Evolutionary conservation across 2,113 vertebrate species (phyloP).

Genomic region (Polypterus bichir): DNA sequence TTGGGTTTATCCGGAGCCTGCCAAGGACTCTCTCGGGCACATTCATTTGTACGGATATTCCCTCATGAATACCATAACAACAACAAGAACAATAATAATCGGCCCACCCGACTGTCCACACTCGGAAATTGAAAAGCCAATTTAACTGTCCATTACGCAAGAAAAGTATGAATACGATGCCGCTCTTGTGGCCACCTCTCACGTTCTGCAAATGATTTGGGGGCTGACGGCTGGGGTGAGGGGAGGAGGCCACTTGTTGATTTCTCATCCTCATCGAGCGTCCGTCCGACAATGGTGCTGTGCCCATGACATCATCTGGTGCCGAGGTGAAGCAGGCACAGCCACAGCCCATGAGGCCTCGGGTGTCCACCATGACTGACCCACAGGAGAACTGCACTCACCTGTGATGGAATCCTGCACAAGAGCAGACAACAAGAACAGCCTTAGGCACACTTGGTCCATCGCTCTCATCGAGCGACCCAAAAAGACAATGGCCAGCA

Average conservation of each 20-base stretch:
- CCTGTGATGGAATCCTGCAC: no score
- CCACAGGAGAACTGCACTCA: no score
- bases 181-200: slow-evolving; percentile 30
- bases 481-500: no score
- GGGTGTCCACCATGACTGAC: no score
- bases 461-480: no score
- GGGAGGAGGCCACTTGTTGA: slow-evolving; percentile 69
- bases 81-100: slow-evolving; percentile 30
- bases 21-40: slow-evolving; percentile 40
- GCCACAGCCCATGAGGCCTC: no score
- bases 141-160: slow-evolving; percentile 68
- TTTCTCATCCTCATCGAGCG: slow-evolving; percentile 69
- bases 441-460: no score
- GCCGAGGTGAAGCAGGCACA: slow-evolving; percentile 1
- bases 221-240: slow-evolving; percentile 61
- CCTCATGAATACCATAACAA: slow-evolving; percentile 52
- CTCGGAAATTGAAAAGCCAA: slow-evolving; percentile 68
- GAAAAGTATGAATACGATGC: slow-evolving; percentile 63
- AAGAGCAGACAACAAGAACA: no score
- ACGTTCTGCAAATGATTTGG: slow-evolving; percentile 43
- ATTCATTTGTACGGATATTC: slow-evolving; percentile 45
- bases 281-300: slow-evolving; percentile 64
- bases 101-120: slow-evolving; percentile 46
- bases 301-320: slow-evolving; percentile 37
- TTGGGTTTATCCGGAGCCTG: slow-evolving; percentile 51